Conservation (phyloP, 1,140 invertebrate species). For the Lutraria rhynchaena region DNA sequence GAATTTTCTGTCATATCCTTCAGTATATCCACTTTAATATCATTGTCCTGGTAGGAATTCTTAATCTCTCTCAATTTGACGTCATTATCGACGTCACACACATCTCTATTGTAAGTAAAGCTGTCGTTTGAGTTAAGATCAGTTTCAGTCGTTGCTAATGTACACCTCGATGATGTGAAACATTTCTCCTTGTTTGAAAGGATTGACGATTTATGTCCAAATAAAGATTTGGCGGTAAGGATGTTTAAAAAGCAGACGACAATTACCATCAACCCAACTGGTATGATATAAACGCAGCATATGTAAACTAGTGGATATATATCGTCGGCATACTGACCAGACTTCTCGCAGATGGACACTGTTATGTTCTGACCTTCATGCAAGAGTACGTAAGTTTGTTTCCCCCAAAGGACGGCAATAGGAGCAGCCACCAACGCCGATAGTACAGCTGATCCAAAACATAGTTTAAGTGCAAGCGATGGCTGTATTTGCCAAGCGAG, state of each 20-base stretch:
- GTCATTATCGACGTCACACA: no score
- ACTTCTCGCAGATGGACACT: constrained; percentile 54
- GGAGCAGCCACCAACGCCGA: constrained; percentile 11
- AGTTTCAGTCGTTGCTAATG: background rate
- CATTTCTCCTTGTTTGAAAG: background rate
- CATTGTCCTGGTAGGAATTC: no score
- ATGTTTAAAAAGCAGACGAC: constrained; percentile 34
- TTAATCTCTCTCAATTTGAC: no score
- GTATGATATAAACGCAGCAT: constrained; percentile 34
- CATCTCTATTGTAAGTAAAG: no score
- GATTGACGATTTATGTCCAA: background rate
- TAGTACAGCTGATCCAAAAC: constrained; percentile 1
- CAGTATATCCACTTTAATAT: no score
- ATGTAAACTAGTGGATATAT: constrained; percentile 38
- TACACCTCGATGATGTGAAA: background rate
- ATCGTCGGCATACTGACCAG: constrained; percentile 26
- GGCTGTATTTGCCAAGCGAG: constrained; percentile 61
- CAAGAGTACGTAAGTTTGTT: constrained; percentile 31
- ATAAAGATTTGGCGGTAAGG: constrained; percentile 12
- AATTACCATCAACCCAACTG: constrained; percentile 19
- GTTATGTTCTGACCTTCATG: constrained; percentile 7
- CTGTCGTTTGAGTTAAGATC: background rate
- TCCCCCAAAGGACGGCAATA: constrained; percentile 43
- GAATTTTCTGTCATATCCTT: no score
- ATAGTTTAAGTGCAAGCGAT: constrained; percentile 40